Evolutionary conservation across 2,888 invertebrate genomes (phyloP), one percentile per base, ranked within the genome.

Genomic region (Nasonovia ribisnigri): DNA sequence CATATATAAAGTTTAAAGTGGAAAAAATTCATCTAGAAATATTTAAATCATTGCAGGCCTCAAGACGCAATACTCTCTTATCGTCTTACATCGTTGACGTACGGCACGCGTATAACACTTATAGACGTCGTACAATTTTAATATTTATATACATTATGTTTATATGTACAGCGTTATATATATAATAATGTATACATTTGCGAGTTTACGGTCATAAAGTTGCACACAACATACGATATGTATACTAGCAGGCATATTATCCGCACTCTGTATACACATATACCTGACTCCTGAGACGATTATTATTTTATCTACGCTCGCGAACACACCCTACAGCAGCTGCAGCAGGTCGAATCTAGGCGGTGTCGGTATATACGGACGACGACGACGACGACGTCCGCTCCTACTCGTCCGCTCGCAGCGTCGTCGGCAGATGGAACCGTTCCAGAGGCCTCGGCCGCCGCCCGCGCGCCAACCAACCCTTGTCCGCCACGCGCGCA

Each of bases 361-460:
- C 88, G 54, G 54, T 51, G 51, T 24, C 24, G 88, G 46, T 43
- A 43, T 46, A 4, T 43, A 36, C 54, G 88, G 54, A 20, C n/a
- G 90, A 48, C 46, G 36, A 36, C 16, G 77, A 51, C 90, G 26
- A 11, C 8, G 26, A 13, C 88, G 36, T 42, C 57, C 48, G n/a
- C 48, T 36, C 16, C 20, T 16, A 1, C 26, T 42, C 54, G 54
- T 26, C 88, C 57, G 54, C 86, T 43, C 42, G 84, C 86, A 13
- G 11, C 42, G 29, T 57, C 91, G n/a, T 20, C 84, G 20, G 43
- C 92, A 88, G 88, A 77, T 54, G 92, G 88, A 87, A 92, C 92
- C 77, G 92, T 92, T 92, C 92, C 92, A 92, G 48, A 88, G 43
- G 67, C 77, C 92, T 54, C 54, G 92, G 4, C 91, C 86, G 29